Percentiles rank a stretch among this genome's conserved stretches.
These are phyloP conservation scores for Scomberomorus guttatus DNA, from an alignment of 2,797 vertebrate genomes.

Conservation along the genomic window DNA sequence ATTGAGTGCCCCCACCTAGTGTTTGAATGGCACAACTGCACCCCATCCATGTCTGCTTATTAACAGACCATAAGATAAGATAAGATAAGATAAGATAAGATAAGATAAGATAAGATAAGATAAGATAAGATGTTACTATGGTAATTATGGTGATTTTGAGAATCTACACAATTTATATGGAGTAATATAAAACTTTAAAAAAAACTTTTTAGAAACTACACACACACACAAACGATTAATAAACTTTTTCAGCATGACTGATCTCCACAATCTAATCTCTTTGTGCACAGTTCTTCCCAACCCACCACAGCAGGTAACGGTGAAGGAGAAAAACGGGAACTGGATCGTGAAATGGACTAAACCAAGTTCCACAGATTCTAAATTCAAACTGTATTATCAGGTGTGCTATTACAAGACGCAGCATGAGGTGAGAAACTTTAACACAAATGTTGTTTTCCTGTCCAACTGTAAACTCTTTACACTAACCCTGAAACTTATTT, in stretches of 20 bases:
- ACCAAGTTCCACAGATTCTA: no score
- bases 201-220: neutral
- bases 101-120: no score
- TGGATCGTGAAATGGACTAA: constrained; percentile 71
- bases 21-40: constrained; percentile 49
- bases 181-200: no score
- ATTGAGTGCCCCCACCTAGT: constrained; percentile 58
- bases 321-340: constrained; percentile 29
- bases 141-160: neutral
- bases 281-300: constrained; percentile 64
- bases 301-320: constrained; percentile 50
- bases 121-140: neutral
- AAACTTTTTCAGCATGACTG: neutral
- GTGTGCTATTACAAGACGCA: constrained; percentile 64
- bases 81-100: no score
- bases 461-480: no score
- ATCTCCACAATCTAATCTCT: neutral
- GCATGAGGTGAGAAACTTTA: constrained; percentile 51
- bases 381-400: constrained; percentile 73
- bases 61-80: neutral
- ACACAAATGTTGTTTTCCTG: no score
- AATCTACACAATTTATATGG: neutral
- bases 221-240: neutral
- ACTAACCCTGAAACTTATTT: no score
- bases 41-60: neutral